These are phyloP conservation scores for Misgurnus anguillicaudatus DNA, from an alignment of 2,113 vertebrate species.

Conservation along the genomic window DNA sequence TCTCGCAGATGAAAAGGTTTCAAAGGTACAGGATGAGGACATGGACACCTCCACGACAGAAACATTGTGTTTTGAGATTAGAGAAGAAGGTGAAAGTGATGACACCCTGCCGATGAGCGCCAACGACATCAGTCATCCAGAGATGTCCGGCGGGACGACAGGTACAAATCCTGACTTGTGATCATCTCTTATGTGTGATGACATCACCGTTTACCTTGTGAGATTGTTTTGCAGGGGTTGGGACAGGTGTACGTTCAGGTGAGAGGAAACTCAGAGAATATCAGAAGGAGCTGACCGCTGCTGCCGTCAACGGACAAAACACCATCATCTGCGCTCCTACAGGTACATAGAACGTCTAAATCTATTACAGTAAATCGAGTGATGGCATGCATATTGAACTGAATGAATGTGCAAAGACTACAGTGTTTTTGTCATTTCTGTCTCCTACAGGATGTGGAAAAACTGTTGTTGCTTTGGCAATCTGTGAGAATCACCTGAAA, in stretches of 20 bases:
- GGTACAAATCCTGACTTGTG: neutral
- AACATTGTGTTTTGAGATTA: constrained; percentile 43
- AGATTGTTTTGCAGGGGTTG: constrained; percentile 16
- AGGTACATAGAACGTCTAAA: constrained; percentile 40
- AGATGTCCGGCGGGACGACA: neutral
- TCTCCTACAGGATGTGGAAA: constrained; percentile 76
- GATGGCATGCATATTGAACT: no score
- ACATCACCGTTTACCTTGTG: neutral
- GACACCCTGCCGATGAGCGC: constrained; percentile 30
- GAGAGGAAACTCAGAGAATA: constrained; percentile 56
- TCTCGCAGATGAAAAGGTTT: constrained; percentile 40
- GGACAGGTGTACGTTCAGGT: neutral
- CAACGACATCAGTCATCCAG: constrained; percentile 10
- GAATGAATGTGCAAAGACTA: no score
- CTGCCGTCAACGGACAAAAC: constrained; percentile 50
- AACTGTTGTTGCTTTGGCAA: constrained; percentile 76
- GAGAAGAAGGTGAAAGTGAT: constrained; percentile 39
- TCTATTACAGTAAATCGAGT: neutral
- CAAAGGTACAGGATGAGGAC: constrained; percentile 1
- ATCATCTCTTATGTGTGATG: no score
- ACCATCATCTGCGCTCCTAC: constrained; percentile 66
- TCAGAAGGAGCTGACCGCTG: constrained; percentile 55
- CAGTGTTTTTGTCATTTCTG: no score
- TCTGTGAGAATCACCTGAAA: constrained; percentile 78
- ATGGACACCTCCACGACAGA: neutral